Percentiles rank a stretch among this genome's conserved stretches.
Evolutionary conservation across 2,113 vertebrate genomes (phyloP).

Genomic region (Boleophthalmus pectinirostris): DNA sequence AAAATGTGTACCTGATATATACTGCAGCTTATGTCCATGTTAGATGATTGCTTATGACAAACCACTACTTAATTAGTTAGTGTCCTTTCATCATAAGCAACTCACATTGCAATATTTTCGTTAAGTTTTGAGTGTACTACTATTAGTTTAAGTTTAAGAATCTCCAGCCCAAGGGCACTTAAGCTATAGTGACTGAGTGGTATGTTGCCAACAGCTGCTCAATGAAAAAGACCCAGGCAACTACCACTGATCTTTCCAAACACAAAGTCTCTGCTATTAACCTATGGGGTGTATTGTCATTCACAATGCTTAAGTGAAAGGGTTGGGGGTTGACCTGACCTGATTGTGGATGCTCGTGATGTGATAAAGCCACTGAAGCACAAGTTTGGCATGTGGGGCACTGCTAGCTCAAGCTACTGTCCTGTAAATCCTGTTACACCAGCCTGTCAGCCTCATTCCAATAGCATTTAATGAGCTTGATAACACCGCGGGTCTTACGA

Average conservation of each 20-base stretch:
- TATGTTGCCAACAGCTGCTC: background rate
- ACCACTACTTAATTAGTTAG: background rate
- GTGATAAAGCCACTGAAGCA: slow-evolving; percentile 29
- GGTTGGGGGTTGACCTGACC: slow-evolving; percentile 13
- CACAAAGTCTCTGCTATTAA: background rate
- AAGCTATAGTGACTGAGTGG: background rate
- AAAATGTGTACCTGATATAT: background rate
- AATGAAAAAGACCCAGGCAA: background rate
- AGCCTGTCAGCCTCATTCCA: slow-evolving; percentile 45
- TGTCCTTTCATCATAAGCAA: too few relatives aligned
- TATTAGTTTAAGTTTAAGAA: background rate
- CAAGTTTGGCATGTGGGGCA: slow-evolving; percentile 32
- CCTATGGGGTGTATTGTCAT: background rate
- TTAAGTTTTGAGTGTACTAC: background rate
- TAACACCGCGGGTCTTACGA: background rate
- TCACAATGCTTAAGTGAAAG: background rate
- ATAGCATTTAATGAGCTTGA: slow-evolving; percentile 24
- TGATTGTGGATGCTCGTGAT: background rate
- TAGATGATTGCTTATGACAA: background rate
- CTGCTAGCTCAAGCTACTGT: slow-evolving; percentile 26
- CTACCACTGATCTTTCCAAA: background rate
- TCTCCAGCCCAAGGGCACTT: background rate
- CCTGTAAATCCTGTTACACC: slow-evolving; percentile 74
- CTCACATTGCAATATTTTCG: too few relatives aligned
- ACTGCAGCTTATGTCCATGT: background rate